These are phyloP conservation scores for Anguilla marmorata DNA, from an alignment of 2,797 vertebrate genomes.

Conservation along the genomic window DNA sequence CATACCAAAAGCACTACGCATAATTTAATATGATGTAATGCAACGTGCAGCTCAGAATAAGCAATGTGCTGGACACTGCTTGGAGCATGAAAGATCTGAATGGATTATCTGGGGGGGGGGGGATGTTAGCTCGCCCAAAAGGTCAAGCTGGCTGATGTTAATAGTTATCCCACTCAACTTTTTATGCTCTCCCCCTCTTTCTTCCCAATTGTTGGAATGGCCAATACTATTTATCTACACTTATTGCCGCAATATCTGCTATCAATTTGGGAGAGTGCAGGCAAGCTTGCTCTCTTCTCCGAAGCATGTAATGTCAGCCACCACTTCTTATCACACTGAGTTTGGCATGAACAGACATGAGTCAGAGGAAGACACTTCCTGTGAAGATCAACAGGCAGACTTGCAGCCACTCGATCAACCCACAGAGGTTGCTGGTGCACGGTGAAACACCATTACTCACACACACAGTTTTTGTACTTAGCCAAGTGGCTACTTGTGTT, in stretches of 20 bases:
- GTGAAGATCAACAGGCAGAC: not conserved
- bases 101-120: not conserved
- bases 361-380: not conserved
- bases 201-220: not conserved
- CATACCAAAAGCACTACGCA: too few species aligned
- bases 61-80: not conserved
- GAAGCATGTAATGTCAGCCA: not conserved
- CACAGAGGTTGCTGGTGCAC: not conserved
- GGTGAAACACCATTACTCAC: not conserved
- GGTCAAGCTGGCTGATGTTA: not conserved
- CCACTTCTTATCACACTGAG: not conserved
- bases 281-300: not conserved
- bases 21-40: not conserved
- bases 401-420: not conserved
- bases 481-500: not conserved
- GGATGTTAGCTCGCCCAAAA: not conserved
- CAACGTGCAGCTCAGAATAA: not conserved
- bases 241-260: not conserved
- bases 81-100: not conserved
- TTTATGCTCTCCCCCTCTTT: not conserved
- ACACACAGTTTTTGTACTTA: not conserved
- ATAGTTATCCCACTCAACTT: not conserved
- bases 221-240: not conserved
- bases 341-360: not conserved
- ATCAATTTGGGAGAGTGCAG: not conserved